A percentile compares a stretch with the other conserved stretches of the same genome.
Conservation (phyloP, 2,797 vertebrate genomes). For the Aldrovandia affinis region DNA sequence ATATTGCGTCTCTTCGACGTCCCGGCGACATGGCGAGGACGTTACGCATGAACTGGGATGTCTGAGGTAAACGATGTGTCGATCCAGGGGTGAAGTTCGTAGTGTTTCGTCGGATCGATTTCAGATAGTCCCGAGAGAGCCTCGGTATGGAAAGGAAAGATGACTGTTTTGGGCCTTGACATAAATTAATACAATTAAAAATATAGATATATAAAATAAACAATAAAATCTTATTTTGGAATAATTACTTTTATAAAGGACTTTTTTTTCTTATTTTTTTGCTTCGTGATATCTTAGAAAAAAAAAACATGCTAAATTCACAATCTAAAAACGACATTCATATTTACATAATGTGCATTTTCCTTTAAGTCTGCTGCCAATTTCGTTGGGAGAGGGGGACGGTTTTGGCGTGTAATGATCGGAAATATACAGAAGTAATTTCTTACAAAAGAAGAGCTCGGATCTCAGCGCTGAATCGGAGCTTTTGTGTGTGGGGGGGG, state of each 20-base stretch:
- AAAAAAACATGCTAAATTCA: conserved; percentile 68
- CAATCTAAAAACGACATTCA: conserved; percentile 65
- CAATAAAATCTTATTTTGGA: conserved; percentile 55
- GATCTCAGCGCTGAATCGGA: conserved; percentile 12
- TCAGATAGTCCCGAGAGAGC: conserved; percentile 40
- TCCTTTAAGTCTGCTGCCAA: conserved; percentile 50
- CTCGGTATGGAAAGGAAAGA: conserved; percentile 44
- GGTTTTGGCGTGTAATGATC: conserved; percentile 41
- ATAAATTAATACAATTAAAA: conserved; percentile 64
- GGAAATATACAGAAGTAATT: conserved; percentile 24
- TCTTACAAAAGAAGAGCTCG: conserved; percentile 33
- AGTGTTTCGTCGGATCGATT: conserved; percentile 52
- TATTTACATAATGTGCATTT: conserved; percentile 66
- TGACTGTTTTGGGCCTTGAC: conserved; percentile 55
- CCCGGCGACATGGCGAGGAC: conserved; percentile 27
- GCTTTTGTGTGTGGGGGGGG: conserved; percentile 6
- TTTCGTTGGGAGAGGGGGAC: conserved; percentile 29
- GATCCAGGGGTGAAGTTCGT: conserved; percentile 61
- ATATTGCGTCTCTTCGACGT: conserved; percentile 40
- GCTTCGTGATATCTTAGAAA: conserved; percentile 52
- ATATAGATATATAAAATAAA: conserved; percentile 66
- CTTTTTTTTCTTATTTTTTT: conserved; percentile 56
- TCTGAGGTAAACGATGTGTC: conserved; percentile 87
- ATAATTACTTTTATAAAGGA: conserved; percentile 62
- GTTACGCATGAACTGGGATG: conserved; percentile 45